Base-by-base conservation (phyloP, 2,888 invertebrate species). In the Leptopilina drosophilae region DNA sequence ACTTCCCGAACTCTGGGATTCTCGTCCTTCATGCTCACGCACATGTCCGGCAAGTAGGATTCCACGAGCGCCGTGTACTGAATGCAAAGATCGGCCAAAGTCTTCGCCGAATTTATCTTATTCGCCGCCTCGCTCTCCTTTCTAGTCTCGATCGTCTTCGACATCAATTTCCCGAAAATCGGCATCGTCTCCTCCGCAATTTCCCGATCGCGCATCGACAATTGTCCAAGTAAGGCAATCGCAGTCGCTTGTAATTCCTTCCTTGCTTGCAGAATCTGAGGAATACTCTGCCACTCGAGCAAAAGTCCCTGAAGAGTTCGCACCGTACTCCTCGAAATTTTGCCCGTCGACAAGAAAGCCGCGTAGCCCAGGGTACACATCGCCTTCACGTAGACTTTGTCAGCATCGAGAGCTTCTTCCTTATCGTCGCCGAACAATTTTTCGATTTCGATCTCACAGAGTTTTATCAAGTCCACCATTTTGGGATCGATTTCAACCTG, bases 41-140 rank as follows among this genome's bases (percentile, higher is more conserved):
- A 94, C 90, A 96, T 93, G 62, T 93, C 93, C 11, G 93, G 92
- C 84, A 96, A 91, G 86, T 94, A 93, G 15, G 94, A 93, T 90
- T 96, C 96, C 77, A 95, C 95, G 73, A 95, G 92, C 40, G 94
- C 94, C 6, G 95, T 94, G 90, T 95, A 96, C 85, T 95, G 95
- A 84, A 94, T 93, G 90, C 95, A 95, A 76, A 96, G 93, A 90
- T 96, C 96, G 0, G 94, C 93, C 82, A 95, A 92, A 59, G 94
- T 94, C 82, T 94, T 93, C 77, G 96, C 93, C 49, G 95, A 93
- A 92, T 96, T 96, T 89, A 95, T 93, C 64, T 95, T 92, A 9
- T 96, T 93, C 26, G 93, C 91, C 40, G 88, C 84, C 42, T 87
- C 87, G 4, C 77, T 77, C 3, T 81, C 59, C 1, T 87, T 86